Base-by-base conservation (phyloP, 1,140 invertebrate genomes). In the Magallana angulata region DNA sequence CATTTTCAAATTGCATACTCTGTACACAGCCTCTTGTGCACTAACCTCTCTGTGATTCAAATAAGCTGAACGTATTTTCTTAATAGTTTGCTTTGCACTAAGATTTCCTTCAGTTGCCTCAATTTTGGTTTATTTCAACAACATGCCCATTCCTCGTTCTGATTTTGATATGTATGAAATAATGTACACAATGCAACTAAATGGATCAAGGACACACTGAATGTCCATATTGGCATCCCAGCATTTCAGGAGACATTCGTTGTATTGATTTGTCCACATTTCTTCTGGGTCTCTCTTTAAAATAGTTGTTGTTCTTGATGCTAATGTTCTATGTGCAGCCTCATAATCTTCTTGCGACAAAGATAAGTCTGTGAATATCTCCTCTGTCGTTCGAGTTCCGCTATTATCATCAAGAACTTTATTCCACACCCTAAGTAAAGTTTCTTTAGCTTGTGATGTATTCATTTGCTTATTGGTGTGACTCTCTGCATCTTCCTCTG, bases 21-120 rank as follows among this genome's bases (percentile, higher is more conserved):
- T 14, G 82, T 90, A 90, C 56, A 83, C 80, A 83, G 89, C 89
- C 57, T 89, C 89, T 62, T 89, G 89, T n/a, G 85, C 89, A 24
- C 59, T 30, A 2, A 88, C 84, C 85, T 90, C 89, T 59, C 85
- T 57, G 64, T 82, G 16, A 56, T 89, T 84, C 14, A 90, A 60
- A 60, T 87, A 87, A 14, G 48, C 64, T 14, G 71, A 80, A 16
- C 84, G 59, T 6, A 85, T 85, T 57, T 48, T 76, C 58, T 85
- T 85, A 18, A 85, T 87, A 84, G 84, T 86, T 83, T 76, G 48
- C 30, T 12, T 60, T 59, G 76, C 86, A 85, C 76, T 64, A 30
- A 60, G 30, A 87, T 90, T 90, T 18, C n/a, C 83, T 82, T 64
- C 58, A 30, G 64, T 14, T 71, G 84, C 84, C 81, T 90, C 90